Percentiles rank a stretch among this genome's conserved stretches.
Evolutionary conservation across 2,888 invertebrate genomes (phyloP).

Genomic region (Apoda limacodes): DNA sequence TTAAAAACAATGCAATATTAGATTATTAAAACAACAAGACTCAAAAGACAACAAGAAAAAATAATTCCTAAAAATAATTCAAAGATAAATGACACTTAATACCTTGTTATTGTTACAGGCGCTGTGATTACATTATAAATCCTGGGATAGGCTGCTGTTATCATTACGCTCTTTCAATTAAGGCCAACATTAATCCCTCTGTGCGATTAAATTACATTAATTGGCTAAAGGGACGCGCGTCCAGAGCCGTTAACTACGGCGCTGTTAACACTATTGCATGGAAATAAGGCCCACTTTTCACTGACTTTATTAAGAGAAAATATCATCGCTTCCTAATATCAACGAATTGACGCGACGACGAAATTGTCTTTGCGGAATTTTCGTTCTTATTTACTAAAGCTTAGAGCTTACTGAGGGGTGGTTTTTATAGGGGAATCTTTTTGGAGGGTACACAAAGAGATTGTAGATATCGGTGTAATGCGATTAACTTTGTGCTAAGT

Average conservation of each 20-base stretch:
- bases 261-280: slow-evolving; percentile 21
- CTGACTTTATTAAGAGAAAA: slow-evolving; percentile 16
- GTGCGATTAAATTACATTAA: slow-evolving; percentile 66
- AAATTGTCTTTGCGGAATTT: slow-evolving; percentile 8
- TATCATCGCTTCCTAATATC: slow-evolving; percentile 48
- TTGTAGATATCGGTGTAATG: slow-evolving; percentile 53
- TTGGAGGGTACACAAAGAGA: slow-evolving; percentile 50
- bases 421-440: slow-evolving; percentile 25
- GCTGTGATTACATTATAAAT: neutral
- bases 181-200: slow-evolving; percentile 55
- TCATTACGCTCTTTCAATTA: slow-evolving; percentile 61
- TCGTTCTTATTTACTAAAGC: slow-evolving; percentile 17
- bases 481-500: slow-evolving; percentile 59
- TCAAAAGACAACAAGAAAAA: too few relatives aligned
- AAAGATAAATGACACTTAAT: slow-evolving; percentile 24
- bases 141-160: neutral
- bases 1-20: too few relatives aligned
- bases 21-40: too few relatives aligned
- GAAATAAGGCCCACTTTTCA: slow-evolving; percentile 28
- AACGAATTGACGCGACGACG: slow-evolving; percentile 42
- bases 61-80: too few relatives aligned
- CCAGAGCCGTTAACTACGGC: slow-evolving; percentile 23
- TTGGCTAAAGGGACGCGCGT: slow-evolving; percentile 44
- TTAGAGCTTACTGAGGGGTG: too few relatives aligned
- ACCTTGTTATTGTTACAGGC: slow-evolving; percentile 19